These are phyloP conservation scores for Arctopsyche grandis DNA, from an alignment of 1,140 invertebrate species.

Conservation along the genomic window DNA sequence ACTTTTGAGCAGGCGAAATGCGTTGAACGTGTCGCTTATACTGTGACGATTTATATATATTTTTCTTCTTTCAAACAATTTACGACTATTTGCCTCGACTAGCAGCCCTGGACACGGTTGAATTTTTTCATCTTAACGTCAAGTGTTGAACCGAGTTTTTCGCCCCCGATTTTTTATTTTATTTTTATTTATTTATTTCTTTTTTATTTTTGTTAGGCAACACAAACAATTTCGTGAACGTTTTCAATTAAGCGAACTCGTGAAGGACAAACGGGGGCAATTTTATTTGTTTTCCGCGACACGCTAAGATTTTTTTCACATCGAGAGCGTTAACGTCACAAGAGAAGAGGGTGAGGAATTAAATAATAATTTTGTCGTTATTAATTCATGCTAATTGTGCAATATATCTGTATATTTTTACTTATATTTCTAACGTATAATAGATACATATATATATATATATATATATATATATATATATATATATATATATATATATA, in stretches of 20 bases:
- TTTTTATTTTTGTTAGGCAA: conserved; percentile 14
- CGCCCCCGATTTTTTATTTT: neutral
- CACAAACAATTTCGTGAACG: conserved; percentile 30
- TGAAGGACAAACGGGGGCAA: conserved; percentile 11
- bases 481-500: too few relatives aligned
- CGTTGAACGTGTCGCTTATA: neutral
- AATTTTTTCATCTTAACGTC: conserved; percentile 22
- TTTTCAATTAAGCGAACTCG: conserved; percentile 30
- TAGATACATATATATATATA: too few relatives aligned
- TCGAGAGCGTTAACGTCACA: neutral
- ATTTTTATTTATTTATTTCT: neutral
- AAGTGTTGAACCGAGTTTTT: neutral
- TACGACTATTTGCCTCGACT: conserved; percentile 18
- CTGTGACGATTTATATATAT: neutral
- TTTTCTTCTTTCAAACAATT: conserved; percentile 2
- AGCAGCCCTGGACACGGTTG: neutral
- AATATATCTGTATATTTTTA: too few relatives aligned
- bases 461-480: too few relatives aligned
- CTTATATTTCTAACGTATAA: neutral
- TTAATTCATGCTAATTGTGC: too few relatives aligned
- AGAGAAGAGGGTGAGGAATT: neutral
- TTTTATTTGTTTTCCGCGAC: conserved; percentile 15
- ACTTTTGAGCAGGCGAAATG: neutral
- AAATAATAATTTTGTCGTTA: too few relatives aligned
- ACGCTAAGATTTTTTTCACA: neutral